phyloP scores from a whole-genome alignment of 2,113 vertebrate genomes.

The Pangasianodon gigas region DNA sequence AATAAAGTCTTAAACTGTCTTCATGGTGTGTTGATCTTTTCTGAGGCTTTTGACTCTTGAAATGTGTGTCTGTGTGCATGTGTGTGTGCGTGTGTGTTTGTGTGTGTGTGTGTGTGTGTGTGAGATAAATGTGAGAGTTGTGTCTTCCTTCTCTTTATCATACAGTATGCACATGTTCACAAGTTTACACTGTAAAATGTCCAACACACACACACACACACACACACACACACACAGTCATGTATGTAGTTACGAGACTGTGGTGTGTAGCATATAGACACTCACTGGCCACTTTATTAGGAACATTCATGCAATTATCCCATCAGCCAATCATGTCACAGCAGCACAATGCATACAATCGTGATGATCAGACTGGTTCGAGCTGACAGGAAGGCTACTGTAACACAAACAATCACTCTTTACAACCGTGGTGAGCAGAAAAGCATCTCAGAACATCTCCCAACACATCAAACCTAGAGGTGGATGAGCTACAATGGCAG shows the following conservation, averaged over 20 bases:
- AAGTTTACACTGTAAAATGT: not conserved
- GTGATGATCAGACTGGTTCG: too few species aligned
- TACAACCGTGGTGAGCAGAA: not conserved
- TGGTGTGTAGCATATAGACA: not conserved
- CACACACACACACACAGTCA: not conserved
- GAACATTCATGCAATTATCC: not conserved
- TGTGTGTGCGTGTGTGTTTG: not conserved
- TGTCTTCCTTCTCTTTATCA: not conserved
- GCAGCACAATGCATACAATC: not conserved
- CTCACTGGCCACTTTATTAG: not conserved
- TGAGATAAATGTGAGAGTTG: not conserved
- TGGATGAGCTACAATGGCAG: not conserved
- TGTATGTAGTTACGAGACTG: not conserved
- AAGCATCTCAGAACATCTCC: not conserved
- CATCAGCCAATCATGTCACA: too few species aligned
- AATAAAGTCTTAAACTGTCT: slow-evolving; percentile 21
- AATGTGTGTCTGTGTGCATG: not conserved
- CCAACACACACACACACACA: not conserved
- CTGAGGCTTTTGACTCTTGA: not conserved
- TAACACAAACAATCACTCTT: too few species aligned
- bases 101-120: not conserved
- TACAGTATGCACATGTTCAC: not conserved
- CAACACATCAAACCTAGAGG: too few species aligned
- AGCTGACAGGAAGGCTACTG: too few species aligned
- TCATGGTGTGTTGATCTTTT: not conserved